Evolutionary conservation across 2,113 vertebrate species (phyloP).

Genomic region (Cisticola juncidis): DNA sequence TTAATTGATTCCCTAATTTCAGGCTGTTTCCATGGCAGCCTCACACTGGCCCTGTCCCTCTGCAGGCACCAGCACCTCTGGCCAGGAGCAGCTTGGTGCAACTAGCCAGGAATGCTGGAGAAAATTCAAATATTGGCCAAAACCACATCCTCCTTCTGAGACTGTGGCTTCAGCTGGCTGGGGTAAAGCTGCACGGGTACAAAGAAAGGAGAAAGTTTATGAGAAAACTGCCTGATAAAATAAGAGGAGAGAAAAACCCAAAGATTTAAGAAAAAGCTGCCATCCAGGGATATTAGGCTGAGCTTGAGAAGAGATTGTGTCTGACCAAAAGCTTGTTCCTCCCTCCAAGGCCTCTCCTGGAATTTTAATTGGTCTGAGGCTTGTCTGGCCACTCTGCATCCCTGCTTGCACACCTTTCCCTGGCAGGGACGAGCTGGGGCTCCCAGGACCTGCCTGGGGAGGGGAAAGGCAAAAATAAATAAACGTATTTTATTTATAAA

Average conservation of each 20-base stretch:
- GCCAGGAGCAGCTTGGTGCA: not conserved
- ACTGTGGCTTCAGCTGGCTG: rapidly evolving
- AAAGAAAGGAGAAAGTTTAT: not conserved
- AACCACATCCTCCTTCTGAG: not conserved
- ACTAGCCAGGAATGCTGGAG: not conserved
- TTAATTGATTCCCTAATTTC: not conserved
- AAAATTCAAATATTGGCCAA: rapidly evolving
- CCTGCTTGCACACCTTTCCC: not conserved
- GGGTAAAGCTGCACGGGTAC: rapidly evolving
- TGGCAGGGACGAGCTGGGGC: not conserved
- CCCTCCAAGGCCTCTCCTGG: not conserved
- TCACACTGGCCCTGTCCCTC: not conserved
- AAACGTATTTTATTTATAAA: no score
- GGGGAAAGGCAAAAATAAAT: not conserved
- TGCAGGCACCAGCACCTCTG: rapidly evolving
- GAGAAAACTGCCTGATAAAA: not conserved
- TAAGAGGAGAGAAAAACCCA: not conserved
- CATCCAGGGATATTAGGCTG: not conserved
- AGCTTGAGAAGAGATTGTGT: not conserved
- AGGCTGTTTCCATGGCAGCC: not conserved
- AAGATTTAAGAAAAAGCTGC: not conserved
- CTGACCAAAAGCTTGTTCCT: not conserved
- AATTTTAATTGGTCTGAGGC: not conserved
- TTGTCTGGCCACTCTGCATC: not conserved
- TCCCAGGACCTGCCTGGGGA: not conserved